Conservation (phyloP, 2,888 invertebrate genomes). For the Lordiphosa andalusiaca region DNA sequence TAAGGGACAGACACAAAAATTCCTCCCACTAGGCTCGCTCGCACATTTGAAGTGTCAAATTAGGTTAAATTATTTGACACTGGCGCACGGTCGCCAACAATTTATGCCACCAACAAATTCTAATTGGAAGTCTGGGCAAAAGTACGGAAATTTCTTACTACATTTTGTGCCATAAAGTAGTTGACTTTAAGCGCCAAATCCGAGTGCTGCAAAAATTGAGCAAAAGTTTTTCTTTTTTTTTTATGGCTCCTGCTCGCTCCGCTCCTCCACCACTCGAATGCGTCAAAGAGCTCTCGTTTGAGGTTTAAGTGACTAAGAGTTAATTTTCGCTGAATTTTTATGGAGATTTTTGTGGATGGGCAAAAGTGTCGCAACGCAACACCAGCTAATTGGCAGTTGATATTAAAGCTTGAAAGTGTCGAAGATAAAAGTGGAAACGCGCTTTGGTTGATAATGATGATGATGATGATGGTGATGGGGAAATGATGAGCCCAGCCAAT, state of each 20-base stretch:
- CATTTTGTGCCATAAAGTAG: constrained; percentile 49
- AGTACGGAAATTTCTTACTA: constrained; percentile 24
- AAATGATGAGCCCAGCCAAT: constrained; percentile 17
- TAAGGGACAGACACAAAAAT: constrained; percentile 39
- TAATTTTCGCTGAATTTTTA: constrained; percentile 19
- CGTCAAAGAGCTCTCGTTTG: constrained; percentile 22
- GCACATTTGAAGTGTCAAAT: constrained; percentile 74
- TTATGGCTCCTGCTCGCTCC: constrained; percentile 20
- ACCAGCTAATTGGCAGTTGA: constrained; percentile 60
- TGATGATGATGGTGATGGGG: constrained; percentile 43
- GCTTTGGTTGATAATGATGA: constrained; percentile 1
- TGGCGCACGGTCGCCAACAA: constrained; percentile 50
- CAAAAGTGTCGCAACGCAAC: constrained; percentile 24
- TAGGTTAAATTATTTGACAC: constrained; percentile 78
- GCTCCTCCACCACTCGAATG: constrained; percentile 12
- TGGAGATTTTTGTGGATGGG: constrained; percentile 23
- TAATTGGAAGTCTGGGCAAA: constrained; percentile 49
- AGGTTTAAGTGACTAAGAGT: constrained; percentile 23
- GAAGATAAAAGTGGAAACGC: constrained; percentile 5
- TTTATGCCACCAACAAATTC: constrained; percentile 63
- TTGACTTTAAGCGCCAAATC: constrained; percentile 45
- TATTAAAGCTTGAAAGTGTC: constrained; percentile 34
- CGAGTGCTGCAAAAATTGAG: constrained; percentile 36
- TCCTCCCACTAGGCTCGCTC: constrained; percentile 27
- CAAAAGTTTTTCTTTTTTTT: constrained; percentile 43